phyloP scores from a whole-genome alignment of 2,888 invertebrate species.

The Ectobius pallidus region DNA sequence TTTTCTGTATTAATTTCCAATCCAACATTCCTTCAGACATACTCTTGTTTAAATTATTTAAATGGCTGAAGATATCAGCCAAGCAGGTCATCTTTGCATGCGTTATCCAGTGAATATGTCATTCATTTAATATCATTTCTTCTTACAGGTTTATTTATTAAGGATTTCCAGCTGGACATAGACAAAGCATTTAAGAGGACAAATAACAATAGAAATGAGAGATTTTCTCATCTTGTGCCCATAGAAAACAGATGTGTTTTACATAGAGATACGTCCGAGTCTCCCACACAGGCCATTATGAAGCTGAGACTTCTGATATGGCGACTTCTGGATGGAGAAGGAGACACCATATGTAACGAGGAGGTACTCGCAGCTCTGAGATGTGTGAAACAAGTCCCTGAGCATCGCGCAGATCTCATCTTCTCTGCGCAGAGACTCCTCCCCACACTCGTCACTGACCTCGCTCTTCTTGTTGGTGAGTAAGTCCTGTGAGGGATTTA shows the following conservation, averaged over 20 bases:
- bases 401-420: conserved; percentile 13
- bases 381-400: not conserved
- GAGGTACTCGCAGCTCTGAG: not conserved
- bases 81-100: too few relatives aligned
- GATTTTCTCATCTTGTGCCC: conserved; percentile 33
- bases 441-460: conserved; percentile 12
- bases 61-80: too few relatives aligned
- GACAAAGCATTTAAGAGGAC: not conserved
- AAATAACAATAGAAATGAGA: conserved; percentile 35
- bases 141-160: conserved; percentile 51
- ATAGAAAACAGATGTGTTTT: conserved; percentile 30
- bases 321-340: not conserved
- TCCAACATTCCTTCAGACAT: too few relatives aligned
- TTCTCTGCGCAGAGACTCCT: conserved; percentile 22
- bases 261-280: not conserved
- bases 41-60: too few relatives aligned
- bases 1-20: too few relatives aligned
- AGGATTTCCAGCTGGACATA: conserved; percentile 50
- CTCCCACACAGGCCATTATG: conserved; percentile 11
- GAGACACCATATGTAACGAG: not conserved
- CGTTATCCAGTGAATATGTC: too few relatives aligned
- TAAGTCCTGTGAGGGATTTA: too few relatives aligned
- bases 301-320: not conserved
- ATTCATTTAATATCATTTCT: too few relatives aligned
- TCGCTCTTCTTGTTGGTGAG: conserved; percentile 24